Evolutionary conservation across 30 jellyfish, hydroid and myxozoan genomes (phyloP).

Genomic region (Rhopilema esculentum): DNA sequence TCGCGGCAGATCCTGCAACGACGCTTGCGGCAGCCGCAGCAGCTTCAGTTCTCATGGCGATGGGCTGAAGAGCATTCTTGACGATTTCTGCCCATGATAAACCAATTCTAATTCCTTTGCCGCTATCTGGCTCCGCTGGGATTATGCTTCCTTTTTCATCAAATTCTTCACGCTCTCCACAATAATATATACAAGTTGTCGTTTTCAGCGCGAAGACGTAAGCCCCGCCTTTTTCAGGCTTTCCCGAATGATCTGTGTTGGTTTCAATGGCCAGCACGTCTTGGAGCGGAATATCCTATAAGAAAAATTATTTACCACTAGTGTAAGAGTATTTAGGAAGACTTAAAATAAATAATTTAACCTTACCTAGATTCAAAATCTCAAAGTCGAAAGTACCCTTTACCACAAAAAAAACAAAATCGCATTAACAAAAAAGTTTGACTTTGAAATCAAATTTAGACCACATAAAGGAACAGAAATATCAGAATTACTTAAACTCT

Average conservation of each 20-base stretch:
- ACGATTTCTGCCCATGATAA: conserved; percentile 96
- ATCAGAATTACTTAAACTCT: too few species aligned
- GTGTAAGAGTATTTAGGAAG: too few species aligned
- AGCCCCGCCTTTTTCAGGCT: conserved; percentile 91
- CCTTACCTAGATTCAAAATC: too few species aligned
- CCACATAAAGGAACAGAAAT: too few species aligned
- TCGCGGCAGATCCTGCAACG: conserved; percentile 15
- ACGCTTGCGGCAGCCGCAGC: conserved; percentile 65
- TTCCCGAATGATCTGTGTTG: conserved; percentile 93
- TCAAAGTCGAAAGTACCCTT: too few species aligned
- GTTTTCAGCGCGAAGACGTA: conserved; percentile 92
- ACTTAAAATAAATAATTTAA: too few species aligned
- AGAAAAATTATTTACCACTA: not conserved
- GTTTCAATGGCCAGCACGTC: conserved; percentile 89
- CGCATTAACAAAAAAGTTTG: too few species aligned
- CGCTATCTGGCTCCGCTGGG: conserved; percentile 94
- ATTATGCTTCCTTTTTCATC: conserved; percentile 88
- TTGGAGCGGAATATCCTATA: conserved; percentile 90
- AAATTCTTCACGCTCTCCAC: conserved; percentile 96
- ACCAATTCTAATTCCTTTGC: conserved; percentile 95
- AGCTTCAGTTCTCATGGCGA: conserved; percentile 75
- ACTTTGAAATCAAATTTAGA: too few species aligned
- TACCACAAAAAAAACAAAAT: too few species aligned
- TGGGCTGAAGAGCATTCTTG: conserved; percentile 90
- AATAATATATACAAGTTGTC: conserved; percentile 65